Conservation (phyloP, 23 tunicate species). For the Trididemnum miniatum region DNA sequence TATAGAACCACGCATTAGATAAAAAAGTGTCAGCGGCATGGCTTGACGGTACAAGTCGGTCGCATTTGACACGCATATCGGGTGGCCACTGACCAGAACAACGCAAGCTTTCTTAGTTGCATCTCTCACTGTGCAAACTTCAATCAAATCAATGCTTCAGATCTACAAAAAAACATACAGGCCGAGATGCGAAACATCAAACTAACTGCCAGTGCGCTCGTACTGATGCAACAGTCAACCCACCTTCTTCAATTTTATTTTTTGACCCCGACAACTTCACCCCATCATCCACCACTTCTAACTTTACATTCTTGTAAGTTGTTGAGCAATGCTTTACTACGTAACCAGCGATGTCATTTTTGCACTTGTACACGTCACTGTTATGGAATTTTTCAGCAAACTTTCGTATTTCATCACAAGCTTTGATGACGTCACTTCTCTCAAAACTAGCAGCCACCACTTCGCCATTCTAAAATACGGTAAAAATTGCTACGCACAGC, state of each 20-base stretch:
- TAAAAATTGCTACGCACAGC: neutral
- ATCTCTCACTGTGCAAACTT: neutral
- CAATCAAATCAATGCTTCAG: neutral
- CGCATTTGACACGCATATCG: too few species aligned
- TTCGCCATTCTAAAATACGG: neutral
- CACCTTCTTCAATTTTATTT: neutral
- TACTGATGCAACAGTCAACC: too few species aligned
- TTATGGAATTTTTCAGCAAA: neutral
- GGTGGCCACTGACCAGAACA: too few species aligned
- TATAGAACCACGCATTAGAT: too few species aligned
- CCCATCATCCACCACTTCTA: neutral
- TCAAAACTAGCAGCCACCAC: neutral
- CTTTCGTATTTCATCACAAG: neutral
- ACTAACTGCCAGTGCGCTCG: too few species aligned
- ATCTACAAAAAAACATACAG: neutral
- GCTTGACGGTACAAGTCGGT: too few species aligned
- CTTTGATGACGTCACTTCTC: neutral
- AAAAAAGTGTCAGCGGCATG: too few species aligned
- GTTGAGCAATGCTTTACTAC: neutral
- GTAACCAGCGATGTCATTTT: neutral
- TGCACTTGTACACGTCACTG: neutral
- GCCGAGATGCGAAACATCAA: too few species aligned
- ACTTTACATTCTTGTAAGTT: neutral
- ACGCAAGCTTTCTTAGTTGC: too few species aligned
- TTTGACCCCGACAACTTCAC: neutral